Base-by-base conservation (phyloP, 1,140 invertebrate species). In the Potamilus streckersoni region DNA sequence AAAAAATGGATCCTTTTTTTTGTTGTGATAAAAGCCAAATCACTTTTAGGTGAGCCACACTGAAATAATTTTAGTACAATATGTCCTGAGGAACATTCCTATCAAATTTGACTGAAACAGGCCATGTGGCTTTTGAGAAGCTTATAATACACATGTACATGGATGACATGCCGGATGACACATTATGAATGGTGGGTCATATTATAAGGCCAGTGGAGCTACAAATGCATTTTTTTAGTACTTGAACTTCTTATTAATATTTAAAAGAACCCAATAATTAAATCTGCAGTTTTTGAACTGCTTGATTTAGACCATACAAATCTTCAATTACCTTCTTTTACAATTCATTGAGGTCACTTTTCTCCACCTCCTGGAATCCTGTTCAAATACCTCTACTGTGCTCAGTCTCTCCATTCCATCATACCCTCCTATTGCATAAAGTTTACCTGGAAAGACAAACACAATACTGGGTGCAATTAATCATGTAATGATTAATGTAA, bases 351-450 rank as follows among this genome's bases (percentile, higher is more conserved):
- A 91, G 31, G 94, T 92, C 6, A 96, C 94, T 80, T 93, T 92
- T 71, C 93, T 93, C 96, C 96, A 97, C 74, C 91, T 91, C 83
- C 93, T 93, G 63, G 91, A 91, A 27, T 91, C 88, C 13, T 94
- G 94, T 90, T 97, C 94, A 90, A 95, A 97, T 14, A 96, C 94
- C 90, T 97, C 96, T 5, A 96, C 95, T n/a, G 95, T 96, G 55
- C 93, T 93, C 14, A 97, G 90, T 78, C 96, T 89, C 84, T 96
- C 95, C 55, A 91, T 91, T 12, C 96, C 95, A 89, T 97, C 96
- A 84, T 95, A 96, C 17, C 92, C 92, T 55, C 91, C 92, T 74
- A 93, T 92, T 31, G 91, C 92, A 83, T 92, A 91, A 49, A 91
- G 80, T 59, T 80, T 67, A 49, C 85, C 88, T 88, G 71, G 14